Evolutionary conservation across 2,888 invertebrate genomes (phyloP).

Genomic region (Xylocampa areola): DNA sequence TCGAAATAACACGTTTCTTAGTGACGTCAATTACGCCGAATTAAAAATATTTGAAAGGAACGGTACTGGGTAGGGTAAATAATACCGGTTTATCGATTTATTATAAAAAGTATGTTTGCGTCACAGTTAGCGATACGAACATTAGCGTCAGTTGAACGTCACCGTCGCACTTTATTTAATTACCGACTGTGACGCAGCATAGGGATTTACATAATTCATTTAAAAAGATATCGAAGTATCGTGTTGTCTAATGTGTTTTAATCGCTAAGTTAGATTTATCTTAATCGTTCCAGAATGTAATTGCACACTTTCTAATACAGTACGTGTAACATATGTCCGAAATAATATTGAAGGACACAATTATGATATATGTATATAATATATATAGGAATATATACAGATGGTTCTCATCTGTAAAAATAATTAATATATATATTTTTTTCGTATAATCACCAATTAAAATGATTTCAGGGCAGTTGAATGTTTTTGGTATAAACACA

Average conservation of each 20-base stretch:
- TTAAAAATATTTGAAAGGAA: slow-evolving; percentile 2
- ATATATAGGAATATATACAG: too few relatives aligned
- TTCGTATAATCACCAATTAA: too few relatives aligned
- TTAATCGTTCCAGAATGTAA: neutral
- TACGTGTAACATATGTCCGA: too few relatives aligned
- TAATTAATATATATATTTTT: too few relatives aligned
- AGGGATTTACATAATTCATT: slow-evolving; percentile 14
- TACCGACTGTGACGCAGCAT: slow-evolving; percentile 4
- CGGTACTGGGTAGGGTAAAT: slow-evolving; percentile 3
- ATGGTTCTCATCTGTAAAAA: too few relatives aligned
- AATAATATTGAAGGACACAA: too few relatives aligned
- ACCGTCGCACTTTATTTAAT: slow-evolving; percentile 3
- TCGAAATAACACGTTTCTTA: slow-evolving; percentile 3
- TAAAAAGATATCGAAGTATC: slow-evolving; percentile 6
- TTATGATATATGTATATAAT: too few relatives aligned
- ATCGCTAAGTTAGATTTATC: neutral
- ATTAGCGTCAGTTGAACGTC: slow-evolving; percentile 6
- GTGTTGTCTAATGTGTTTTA: neutral
- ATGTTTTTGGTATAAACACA: too few relatives aligned
- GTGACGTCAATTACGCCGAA: slow-evolving; percentile 3
- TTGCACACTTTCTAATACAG: slow-evolving; percentile 1
- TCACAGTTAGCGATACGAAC: slow-evolving; percentile 16
- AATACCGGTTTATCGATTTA: slow-evolving; percentile 5
- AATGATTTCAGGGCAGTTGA: too few relatives aligned
- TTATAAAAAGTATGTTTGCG: slow-evolving; percentile 15